Evolutionary conservation across 2,113 vertebrate genomes (phyloP).

Genomic region (Neotragus moschatus): DNA sequence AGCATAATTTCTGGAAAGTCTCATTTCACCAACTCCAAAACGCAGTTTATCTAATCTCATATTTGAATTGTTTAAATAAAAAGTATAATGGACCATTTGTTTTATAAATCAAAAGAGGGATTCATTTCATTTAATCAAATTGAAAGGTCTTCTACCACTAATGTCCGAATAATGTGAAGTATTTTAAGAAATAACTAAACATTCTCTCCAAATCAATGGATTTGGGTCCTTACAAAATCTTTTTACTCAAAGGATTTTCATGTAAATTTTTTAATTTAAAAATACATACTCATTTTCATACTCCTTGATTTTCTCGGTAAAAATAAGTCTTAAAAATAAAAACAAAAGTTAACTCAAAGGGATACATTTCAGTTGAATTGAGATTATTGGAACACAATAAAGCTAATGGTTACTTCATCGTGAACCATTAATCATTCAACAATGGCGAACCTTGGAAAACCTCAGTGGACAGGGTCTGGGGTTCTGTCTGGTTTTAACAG

Average conservation of each 20-base stretch:
- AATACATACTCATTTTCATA: constrained; percentile 26
- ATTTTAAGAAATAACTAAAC: not conserved
- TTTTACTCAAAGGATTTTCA: constrained; percentile 29
- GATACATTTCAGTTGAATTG: constrained; percentile 23
- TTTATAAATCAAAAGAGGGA: constrained; percentile 39
- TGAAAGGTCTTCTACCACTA: constrained; percentile 9
- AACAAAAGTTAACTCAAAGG: constrained; percentile 50
- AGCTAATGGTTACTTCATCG: not conserved
- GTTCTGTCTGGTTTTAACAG: constrained; percentile 12
- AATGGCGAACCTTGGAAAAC: constrained; percentile 40
- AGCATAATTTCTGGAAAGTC: constrained; percentile 28
- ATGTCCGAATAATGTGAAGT: not conserved
- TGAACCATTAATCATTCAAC: constrained; percentile 42
- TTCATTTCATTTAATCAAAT: constrained; percentile 19
- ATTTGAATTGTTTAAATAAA: constrained; percentile 32
- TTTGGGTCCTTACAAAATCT: not conserved
- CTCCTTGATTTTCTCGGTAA: constrained; percentile 30
- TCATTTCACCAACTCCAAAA: constrained; percentile 55
- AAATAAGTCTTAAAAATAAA: constrained; percentile 52
- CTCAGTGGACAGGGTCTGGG: not conserved
- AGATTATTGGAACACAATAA: constrained; percentile 36
- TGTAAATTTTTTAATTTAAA: constrained; percentile 35
- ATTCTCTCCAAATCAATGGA: constrained; percentile 19
- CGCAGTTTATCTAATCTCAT: constrained; percentile 43
- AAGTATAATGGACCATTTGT: not conserved